phyloP scores from a whole-genome alignment of 2,888 invertebrate genomes.

The Calameuta filiformis region DNA sequence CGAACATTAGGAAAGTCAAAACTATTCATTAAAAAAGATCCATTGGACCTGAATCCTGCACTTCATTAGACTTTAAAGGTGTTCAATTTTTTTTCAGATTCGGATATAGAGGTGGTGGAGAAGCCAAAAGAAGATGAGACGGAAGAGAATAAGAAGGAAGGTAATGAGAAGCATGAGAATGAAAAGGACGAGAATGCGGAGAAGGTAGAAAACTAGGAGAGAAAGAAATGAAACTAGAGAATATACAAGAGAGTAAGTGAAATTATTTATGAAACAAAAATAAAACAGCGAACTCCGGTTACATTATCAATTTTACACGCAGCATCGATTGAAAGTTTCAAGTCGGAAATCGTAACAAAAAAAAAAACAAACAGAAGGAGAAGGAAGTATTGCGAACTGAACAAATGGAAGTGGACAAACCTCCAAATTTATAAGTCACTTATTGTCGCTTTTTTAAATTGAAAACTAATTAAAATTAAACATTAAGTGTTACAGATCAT shows the following conservation, averaged over 20 bases:
- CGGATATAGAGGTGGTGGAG: slow-evolving; percentile 61
- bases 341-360: slow-evolving; percentile 7
- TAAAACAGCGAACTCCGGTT: not conserved
- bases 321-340: not conserved
- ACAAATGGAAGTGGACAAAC: slow-evolving; percentile 48
- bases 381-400: slow-evolving; percentile 27
- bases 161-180: slow-evolving; percentile 12
- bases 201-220: not conserved
- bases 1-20: not conserved
- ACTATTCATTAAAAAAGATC: not conserved
- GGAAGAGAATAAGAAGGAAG: slow-evolving; percentile 15
- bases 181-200: slow-evolving; percentile 7
- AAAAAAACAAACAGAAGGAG: not conserved
- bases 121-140: slow-evolving; percentile 39
- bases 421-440: slow-evolving; percentile 34
- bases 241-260: not conserved
- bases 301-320: not conserved
- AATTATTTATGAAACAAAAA: not conserved
- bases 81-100: slow-evolving; percentile 40
- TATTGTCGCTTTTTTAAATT: slow-evolving; percentile 17
- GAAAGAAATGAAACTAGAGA: not conserved
- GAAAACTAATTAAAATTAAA: slow-evolving; percentile 24
- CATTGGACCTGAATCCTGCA: not conserved
- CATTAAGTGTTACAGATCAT: slow-evolving; percentile 6
- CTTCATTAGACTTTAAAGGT: not conserved